These are phyloP conservation scores for Enteromius paludinosus DNA, from an alignment of 2,797 vertebrate genomes.

Conservation along the genomic window DNA sequence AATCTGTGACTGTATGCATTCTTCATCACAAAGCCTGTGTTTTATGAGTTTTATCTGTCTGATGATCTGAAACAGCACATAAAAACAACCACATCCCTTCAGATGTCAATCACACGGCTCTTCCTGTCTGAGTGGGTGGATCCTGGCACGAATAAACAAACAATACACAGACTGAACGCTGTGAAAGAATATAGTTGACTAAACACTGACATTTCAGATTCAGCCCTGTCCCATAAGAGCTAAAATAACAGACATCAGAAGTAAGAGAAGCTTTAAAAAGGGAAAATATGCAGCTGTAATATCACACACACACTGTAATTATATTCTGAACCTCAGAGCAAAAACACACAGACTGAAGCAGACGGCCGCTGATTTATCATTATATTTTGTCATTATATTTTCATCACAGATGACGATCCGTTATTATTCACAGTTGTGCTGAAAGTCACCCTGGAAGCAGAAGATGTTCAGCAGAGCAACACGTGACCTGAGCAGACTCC, in stretches of 20 bases:
- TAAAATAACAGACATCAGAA: neutral
- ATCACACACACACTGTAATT: neutral
- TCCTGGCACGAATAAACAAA: neutral
- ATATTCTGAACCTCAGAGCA: neutral
- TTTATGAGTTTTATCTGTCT: neutral
- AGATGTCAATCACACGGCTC: neutral
- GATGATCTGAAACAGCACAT: neutral
- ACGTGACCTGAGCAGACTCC: neutral
- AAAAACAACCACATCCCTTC: too few relatives aligned
- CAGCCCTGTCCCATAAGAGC: neutral
- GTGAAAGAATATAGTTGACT: neutral
- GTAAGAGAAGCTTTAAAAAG: neutral
- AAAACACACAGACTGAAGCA: conserved; percentile 1
- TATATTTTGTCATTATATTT: conserved; percentile 6
- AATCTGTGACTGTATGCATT: neutral
- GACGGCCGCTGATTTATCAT: neutral
- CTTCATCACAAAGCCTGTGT: neutral
- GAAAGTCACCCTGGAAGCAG: conserved; percentile 11
- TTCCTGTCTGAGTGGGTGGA: neutral
- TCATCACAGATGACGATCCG: neutral
- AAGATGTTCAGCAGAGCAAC: neutral
- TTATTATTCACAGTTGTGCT: conserved; percentile 2
- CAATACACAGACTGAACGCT: neutral
- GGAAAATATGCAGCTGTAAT: neutral
- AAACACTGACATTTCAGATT: neutral